These are phyloP conservation scores for Tribolium castaneum DNA, from an alignment of 1,140 invertebrate species.

Conservation along the genomic window DNA sequence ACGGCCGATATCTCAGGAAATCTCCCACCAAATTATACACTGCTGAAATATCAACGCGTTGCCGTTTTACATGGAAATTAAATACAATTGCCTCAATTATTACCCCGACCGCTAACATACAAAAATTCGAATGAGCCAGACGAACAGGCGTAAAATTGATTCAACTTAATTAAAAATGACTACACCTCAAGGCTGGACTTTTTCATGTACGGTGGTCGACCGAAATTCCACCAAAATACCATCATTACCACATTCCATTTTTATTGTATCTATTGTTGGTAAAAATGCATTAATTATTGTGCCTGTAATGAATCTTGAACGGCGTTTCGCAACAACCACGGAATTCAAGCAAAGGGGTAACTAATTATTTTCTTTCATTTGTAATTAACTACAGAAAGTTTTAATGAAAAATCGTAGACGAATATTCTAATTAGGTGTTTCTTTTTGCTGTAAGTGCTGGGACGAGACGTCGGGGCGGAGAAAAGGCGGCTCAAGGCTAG, in stretches of 20 bases:
- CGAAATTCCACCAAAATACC: neutral
- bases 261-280: neutral
- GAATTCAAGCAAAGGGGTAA: neutral
- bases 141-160: conserved; percentile 28
- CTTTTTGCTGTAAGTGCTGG: neutral
- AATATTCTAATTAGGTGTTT: neutral
- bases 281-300: neutral
- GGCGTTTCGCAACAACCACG: neutral
- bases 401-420: neutral
- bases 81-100: conserved; percentile 34
- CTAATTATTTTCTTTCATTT: neutral
- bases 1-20: conserved; percentile 40
- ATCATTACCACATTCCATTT: neutral
- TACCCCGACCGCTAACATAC: conserved; percentile 3
- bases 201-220: neutral
- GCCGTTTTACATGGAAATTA: conserved; percentile 35
- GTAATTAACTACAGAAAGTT: neutral
- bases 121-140: conserved; percentile 10
- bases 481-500: neutral
- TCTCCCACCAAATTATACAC: conserved; percentile 31
- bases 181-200: neutral
- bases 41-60: conserved; percentile 35
- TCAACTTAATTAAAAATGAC: conserved; percentile 26
- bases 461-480: neutral
- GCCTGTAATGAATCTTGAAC: neutral